Evolutionary conservation across 1,140 invertebrate genomes (phyloP), one percentile per base, ranked within the genome.

Genomic region (Ostrea denselamellosa): DNA sequence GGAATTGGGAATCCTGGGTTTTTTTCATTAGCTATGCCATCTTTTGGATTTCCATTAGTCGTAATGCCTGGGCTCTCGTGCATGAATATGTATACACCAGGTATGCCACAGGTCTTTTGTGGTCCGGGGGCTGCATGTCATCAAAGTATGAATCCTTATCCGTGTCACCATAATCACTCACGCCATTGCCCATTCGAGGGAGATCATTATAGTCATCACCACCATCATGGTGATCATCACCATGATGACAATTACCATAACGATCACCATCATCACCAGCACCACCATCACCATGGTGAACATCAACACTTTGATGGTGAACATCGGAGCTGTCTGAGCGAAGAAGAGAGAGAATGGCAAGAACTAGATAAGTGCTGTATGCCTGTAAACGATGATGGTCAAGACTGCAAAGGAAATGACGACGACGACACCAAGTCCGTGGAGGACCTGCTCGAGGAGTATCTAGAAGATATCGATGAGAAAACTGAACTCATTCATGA

Each of bases 401-500:
- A 34, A 8, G 8, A 34, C 28, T 28, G 22, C 22, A 4, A 71
- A 12, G 22, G 5, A 28, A 22, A 71, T 0, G 14, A 58, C 10
- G 22, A 71, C 2, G 68, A 71, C 14, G 68, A 71, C 9, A 34
- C 68, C 22, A 71, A 71, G 22, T 71, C 68, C 9, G 68, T 71
- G 8, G 68, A 71, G 14, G 68, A 71, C 12, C 10, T 71, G 2
- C 28, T 71, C 12, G 68, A 71, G 68, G 68, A 71, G 28, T 71
- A 71, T 34, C 22, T 71, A 9, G 68, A 71, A 17, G 68, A 71
- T 34, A 71, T 71, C 22, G 68, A 71, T 14, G 68, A 71, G 68
- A 71, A 71, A 71, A 71, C 68, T 34, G 68, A 71, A 71, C 68
- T n/a, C 7, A 71, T 71, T 34, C 68, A 71, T 28, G 68, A 71